Evolutionary conservation across 2,888 invertebrate genomes (phyloP), one percentile per base, ranked within the genome.

Genomic region (Lasioglossum figueresi): DNA sequence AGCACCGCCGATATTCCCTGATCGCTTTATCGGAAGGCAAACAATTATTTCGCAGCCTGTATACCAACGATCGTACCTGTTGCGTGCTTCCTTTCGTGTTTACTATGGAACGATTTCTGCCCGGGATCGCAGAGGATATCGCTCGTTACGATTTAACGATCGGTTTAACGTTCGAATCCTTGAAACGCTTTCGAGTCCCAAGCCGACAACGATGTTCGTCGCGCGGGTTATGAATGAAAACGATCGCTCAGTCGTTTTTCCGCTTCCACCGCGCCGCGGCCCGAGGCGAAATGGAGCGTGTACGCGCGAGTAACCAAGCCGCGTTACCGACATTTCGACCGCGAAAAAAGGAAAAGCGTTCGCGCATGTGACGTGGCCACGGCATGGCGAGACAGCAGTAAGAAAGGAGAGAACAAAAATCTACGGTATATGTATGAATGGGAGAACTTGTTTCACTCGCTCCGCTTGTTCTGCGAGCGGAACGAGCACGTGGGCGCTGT

Each of bases 81-180:
- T 82, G 78, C 83, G 77, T 84, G 79, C 70, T 77, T 76, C 81
- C 82, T 73, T 63, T 63, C 63, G 78, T 70, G 66, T 45, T 37
- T 72, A n/a, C 70, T n/a, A 40, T 56, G 68, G 71, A 73, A 82
- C 59, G 79, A 84, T 71, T 76, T 76, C 73, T 78, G 72, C 79
- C 59, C n/a, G 68, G 79, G 76, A 72, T 76, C 72, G 80, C 56
- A 74, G 43, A 78, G 82, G 79, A 84, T 70, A 66, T 83, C 81
- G 72, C 40, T 85, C 27, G 80, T 88, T 85, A 82, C 80, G 45
- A 23, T 34, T 70, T 66, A 23, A 23, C 45, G 75, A 56, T 43
- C 56, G 68, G 77, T 45, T 84, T 56, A 75, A 80, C 63, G 74
- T 74, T 68, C 79, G 83, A 56, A 87, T 88, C 87, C 89, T 89